These are phyloP conservation scores for Drosophila auraria DNA, from an alignment of 1,140 invertebrate species.

Conservation along the genomic window DNA sequence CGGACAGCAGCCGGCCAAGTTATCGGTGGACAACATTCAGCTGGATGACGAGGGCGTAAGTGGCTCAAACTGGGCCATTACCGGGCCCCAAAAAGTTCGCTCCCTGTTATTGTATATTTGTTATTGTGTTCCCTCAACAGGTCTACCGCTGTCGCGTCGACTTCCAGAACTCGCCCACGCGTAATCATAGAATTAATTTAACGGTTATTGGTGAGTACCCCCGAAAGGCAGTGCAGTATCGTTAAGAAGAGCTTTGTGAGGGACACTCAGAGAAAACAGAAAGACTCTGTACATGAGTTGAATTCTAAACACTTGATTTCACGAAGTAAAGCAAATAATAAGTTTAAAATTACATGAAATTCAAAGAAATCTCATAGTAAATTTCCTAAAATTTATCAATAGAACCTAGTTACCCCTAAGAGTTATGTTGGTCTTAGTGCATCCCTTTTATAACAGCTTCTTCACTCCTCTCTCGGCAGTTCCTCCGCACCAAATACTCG, in stretches of 20 bases:
- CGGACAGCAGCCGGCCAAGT: constrained; percentile 89
- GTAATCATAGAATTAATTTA: constrained; percentile 95
- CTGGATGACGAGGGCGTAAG: constrained; percentile 92
- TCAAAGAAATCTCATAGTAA: background rate
- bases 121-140: constrained; percentile 67
- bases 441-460: constrained; percentile 22
- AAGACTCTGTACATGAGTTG: background rate
- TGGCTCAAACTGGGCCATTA: constrained; percentile 37
- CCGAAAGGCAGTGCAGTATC: constrained; percentile 46
- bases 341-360: no score
- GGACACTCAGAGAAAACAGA: constrained; percentile 17
- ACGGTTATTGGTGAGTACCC: constrained; percentile 94
- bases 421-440: constrained; percentile 7
- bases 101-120: constrained; percentile 49
- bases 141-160: constrained; percentile 94
- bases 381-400: no score
- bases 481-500: constrained; percentile 92
- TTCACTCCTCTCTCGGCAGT: constrained; percentile 86
- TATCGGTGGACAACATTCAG: constrained; percentile 93
- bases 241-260: constrained; percentile 54
- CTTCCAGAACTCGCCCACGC: constrained; percentile 94
- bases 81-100: constrained; percentile 27
- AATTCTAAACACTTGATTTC: background rate
- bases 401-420: background rate
- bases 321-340: background rate